Base-by-base conservation (phyloP, 2,888 invertebrate genomes). In the Chrysolina americana region DNA sequence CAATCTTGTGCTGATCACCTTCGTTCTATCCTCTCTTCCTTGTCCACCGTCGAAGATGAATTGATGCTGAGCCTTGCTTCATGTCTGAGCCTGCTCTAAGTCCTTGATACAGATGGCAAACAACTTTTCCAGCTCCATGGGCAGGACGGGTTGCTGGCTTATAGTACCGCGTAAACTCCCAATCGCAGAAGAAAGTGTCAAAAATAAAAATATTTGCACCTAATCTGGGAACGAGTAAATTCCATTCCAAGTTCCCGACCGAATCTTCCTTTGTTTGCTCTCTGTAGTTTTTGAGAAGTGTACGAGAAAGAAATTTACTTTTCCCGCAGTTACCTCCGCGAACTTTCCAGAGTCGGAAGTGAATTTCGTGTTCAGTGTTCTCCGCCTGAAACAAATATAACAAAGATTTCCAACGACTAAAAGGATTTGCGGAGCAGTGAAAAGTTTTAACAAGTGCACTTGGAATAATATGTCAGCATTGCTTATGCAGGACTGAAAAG, bases 361-460 rank as follows among this genome's bases (percentile, higher is more conserved):
- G 59, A 59, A 59, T 59, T 53, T 44, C 53, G 53, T 53, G 53
- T 53, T 53, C 53, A 5, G 15, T 44, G 44, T 44, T 44, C 19
- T 19, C 17, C 36, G 59, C 36, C 36, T n/a, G 59, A 59, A 59
- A 59, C 59, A 59, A 59, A 59, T 59, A 23, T 59, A 76, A 75
- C 75, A 71, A 76, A 76, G 75, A 78, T 72, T 74, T 59, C 66
- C 64, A 71, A 69, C 44, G 71, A 70, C 73, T 72, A 74, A 75
- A 76, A 78, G 77, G 74, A 76, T 75, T 71, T 66, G 71, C 68
- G 48, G 66, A 69, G 65, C 44, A 75, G 70, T n/a, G 73, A 70
- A 75, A 78, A 78, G 75, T 78, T 78, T 74, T 72, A 72, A 75
- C 75, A 71, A 78, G 77, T 74, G 70, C 71, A 72, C 72, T 76